A percentile compares a stretch with the other conserved stretches of the same genome.
Evolutionary conservation across 2,113 vertebrate species (phyloP).

Genomic region (Chionomys nivalis): DNA sequence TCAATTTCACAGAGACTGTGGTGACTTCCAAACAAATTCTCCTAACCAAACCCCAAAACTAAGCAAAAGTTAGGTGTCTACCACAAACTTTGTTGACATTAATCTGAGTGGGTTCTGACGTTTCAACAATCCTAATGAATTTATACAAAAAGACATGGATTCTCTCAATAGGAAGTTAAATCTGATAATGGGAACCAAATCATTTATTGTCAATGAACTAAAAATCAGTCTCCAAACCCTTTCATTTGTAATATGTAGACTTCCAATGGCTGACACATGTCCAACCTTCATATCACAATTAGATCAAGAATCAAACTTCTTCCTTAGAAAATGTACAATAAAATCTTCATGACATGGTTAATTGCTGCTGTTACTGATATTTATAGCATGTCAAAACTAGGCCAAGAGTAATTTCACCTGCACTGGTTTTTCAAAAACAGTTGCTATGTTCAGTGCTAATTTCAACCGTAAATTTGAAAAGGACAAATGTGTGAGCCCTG

Average conservation of each 20-base stretch:
- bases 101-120: neutral
- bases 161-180: neutral
- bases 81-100: neutral
- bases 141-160: neutral
- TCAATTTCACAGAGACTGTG: neutral
- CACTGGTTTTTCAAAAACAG: neutral
- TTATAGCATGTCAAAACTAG: slow-evolving; percentile 43
- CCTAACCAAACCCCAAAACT: neutral
- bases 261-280: neutral
- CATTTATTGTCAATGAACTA: neutral
- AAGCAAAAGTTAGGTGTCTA: neutral
- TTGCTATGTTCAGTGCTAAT: neutral
- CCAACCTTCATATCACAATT: neutral
- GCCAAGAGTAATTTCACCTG: slow-evolving; percentile 25
- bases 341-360: slow-evolving; percentile 27
- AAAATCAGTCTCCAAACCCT: neutral
- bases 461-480: slow-evolving; percentile 12
- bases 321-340: slow-evolving; percentile 34
- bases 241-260: neutral
- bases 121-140: slow-evolving; percentile 19
- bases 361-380: slow-evolving; percentile 25
- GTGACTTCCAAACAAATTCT: neutral
- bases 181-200: neutral
- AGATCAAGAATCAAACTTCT: neutral
- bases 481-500: neutral